Conservation (phyloP, 30 jellyfish, hydroid and myxozoan species). For the Aurelia aurita complex sp. Pacific region DNA sequence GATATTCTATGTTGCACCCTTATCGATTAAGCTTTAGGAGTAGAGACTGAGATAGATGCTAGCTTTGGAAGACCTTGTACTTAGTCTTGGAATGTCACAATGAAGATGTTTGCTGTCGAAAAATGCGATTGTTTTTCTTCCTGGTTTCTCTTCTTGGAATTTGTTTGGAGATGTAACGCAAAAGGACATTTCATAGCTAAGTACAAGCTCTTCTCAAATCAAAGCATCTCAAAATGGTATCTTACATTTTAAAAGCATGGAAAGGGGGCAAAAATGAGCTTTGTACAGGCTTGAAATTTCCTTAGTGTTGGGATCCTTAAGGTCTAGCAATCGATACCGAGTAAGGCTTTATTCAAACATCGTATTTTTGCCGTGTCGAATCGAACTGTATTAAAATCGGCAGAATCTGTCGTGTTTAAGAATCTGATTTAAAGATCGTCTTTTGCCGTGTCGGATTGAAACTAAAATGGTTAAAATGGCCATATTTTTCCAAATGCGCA, state of each 20-base stretch:
- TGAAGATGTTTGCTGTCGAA: neutral
- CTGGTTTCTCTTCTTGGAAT: neutral
- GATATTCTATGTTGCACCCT: too few species aligned
- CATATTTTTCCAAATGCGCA: too few species aligned
- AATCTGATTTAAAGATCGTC: too few species aligned
- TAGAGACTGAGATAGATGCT: too few species aligned
- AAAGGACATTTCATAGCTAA: constrained; percentile 92
- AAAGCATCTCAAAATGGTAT: neutral
- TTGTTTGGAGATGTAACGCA: constrained; percentile 10
- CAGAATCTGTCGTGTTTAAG: too few species aligned
- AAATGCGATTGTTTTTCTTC: neutral
- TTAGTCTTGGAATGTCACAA: constrained; percentile 70
- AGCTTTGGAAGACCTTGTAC: constrained; percentile 47
- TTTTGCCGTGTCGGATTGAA: too few species aligned
- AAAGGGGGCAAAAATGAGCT: constrained; percentile 10
- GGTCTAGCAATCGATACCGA: too few species aligned
- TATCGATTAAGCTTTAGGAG: too few species aligned
- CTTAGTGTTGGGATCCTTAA: neutral
- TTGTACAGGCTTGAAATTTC: constrained; percentile 52
- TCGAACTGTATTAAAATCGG: too few species aligned
- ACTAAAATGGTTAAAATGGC: too few species aligned
- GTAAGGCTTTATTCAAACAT: too few species aligned
- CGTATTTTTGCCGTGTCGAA: too few species aligned
- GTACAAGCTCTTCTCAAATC: constrained; percentile 64
- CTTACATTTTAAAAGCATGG: neutral